Conservation (phyloP, 2,797 vertebrate species). For the Catostomus latipinnis region DNA sequence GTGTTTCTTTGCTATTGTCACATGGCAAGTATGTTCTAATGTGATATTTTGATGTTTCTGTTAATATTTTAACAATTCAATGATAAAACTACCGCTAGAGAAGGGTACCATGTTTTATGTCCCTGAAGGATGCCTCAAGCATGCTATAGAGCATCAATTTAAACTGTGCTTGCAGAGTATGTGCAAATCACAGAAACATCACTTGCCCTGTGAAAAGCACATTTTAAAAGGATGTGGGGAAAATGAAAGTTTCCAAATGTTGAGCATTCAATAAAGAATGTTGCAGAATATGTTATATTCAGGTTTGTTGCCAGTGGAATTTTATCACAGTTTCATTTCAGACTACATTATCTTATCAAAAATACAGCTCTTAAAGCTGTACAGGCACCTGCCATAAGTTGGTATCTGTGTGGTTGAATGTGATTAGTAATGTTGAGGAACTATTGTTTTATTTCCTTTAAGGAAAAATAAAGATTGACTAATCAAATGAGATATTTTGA, state of each 20-base stretch:
- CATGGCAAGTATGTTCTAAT: not conserved
- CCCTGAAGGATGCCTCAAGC: not conserved
- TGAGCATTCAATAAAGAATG: too few species aligned
- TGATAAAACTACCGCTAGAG: not conserved
- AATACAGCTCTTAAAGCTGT: not conserved
- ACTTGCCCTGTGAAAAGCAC: too few species aligned
- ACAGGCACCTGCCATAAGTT: not conserved
- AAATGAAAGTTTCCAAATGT: too few species aligned
- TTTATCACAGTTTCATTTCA: too few species aligned
- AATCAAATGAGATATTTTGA: not conserved
- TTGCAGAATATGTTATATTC: too few species aligned
- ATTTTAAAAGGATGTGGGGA: too few species aligned
- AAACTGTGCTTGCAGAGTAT: too few species aligned
- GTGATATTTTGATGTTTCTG: not conserved
- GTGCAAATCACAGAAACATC: too few species aligned
- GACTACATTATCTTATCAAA: too few species aligned
- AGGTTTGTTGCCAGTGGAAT: too few species aligned
- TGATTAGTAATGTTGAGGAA: too few species aligned
- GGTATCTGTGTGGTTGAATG: not conserved
- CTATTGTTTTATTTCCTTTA: not conserved
- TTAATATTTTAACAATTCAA: conserved; percentile 2
- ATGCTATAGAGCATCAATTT: too few species aligned
- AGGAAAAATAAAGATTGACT: not conserved
- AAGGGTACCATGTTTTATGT: not conserved
- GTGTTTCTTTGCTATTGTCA: conserved; percentile 26